Percentiles rank a stretch among this genome's conserved stretches.
These are phyloP conservation scores for Ditylenchus dipsaci DNA, from an alignment of 1,140 invertebrate genomes.

Conservation along the genomic window DNA sequence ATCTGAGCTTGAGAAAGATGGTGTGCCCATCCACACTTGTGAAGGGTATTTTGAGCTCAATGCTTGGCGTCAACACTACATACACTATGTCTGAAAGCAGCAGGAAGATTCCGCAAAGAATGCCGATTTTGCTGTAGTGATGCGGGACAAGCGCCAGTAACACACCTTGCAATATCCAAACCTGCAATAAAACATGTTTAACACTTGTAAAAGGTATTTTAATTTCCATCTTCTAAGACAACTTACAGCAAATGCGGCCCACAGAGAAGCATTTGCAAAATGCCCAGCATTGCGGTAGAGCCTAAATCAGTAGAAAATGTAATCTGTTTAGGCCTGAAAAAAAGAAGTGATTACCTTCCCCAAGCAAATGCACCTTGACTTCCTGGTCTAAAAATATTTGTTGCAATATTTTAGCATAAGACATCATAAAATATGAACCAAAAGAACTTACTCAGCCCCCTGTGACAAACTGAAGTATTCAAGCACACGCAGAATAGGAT, in stretches of 20 bases:
- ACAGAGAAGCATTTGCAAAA: constrained; percentile 77
- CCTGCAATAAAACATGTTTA: no score
- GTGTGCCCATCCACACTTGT: constrained; percentile 18
- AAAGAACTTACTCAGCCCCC: constrained; percentile 66
- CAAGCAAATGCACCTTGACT: constrained; percentile 87
- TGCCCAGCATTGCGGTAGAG: constrained; percentile 90
- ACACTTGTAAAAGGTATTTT: no score
- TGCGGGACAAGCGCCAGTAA: constrained; percentile 49
- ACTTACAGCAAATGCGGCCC: constrained; percentile 25
- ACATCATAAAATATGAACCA: neutral
- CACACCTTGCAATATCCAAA: constrained; percentile 43
- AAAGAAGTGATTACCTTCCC: constrained; percentile 61
- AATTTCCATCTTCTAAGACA: constrained; percentile 7
- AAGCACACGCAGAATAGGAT: constrained; percentile 87
- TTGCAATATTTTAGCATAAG: neutral
- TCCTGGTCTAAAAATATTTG: constrained; percentile 41
- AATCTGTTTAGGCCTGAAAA: neutral
- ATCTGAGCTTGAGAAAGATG: constrained; percentile 27
- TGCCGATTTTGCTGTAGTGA: constrained; percentile 45
- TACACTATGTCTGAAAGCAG: constrained; percentile 48
- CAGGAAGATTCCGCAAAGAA: constrained; percentile 48
- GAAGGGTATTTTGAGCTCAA: constrained; percentile 48
- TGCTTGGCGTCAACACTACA: constrained; percentile 26
- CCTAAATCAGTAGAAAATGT: constrained; percentile 50
- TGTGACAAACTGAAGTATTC: constrained; percentile 91